Conservation (phyloP, 2,113 vertebrate genomes). For the Cochlearius cochlearius region DNA sequence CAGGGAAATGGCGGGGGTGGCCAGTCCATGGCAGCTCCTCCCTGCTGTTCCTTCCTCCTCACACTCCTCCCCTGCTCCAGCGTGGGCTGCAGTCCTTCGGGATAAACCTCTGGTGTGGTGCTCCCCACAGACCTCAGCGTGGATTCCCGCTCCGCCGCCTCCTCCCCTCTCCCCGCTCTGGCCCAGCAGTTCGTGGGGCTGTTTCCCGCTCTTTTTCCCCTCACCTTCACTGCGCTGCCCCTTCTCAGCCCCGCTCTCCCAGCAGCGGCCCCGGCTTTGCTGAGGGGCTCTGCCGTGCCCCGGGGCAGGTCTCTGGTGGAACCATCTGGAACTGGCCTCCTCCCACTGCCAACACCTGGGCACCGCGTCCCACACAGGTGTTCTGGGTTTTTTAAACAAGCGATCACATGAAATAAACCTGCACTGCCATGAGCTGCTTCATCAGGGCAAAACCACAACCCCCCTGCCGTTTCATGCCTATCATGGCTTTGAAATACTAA, state of each 20-base stretch:
- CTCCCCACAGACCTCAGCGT: rapidly evolving
- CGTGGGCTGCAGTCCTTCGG: rapidly evolving
- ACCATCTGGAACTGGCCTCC: neutral
- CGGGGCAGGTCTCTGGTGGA: rapidly evolving
- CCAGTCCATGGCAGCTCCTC: neutral
- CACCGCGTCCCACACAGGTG: neutral
- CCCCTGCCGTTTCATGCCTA: neutral
- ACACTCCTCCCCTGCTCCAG: too few relatives aligned
- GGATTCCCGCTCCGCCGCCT: rapidly evolving
- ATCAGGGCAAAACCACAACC: neutral
- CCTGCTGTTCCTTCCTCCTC: neutral
- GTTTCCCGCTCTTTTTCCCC: neutral
- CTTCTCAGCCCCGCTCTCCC: neutral
- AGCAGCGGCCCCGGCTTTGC: rapidly evolving
- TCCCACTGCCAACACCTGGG: neutral
- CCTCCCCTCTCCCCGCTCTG: too few relatives aligned
- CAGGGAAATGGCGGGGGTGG: neutral
- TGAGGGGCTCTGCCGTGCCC: neutral
- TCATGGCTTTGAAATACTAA: neutral
- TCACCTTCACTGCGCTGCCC: neutral
- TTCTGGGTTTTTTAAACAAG: neutral
- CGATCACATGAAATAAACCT: rapidly evolving
- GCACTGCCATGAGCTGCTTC: rapidly evolving
- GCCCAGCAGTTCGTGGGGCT: rapidly evolving
- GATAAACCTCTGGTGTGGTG: neutral